Percentiles rank a stretch among this genome's conserved stretches.
These are phyloP conservation scores for Macquaria ambigua DNA, from an alignment of 2,113 vertebrate genomes.

Conservation along the genomic window DNA sequence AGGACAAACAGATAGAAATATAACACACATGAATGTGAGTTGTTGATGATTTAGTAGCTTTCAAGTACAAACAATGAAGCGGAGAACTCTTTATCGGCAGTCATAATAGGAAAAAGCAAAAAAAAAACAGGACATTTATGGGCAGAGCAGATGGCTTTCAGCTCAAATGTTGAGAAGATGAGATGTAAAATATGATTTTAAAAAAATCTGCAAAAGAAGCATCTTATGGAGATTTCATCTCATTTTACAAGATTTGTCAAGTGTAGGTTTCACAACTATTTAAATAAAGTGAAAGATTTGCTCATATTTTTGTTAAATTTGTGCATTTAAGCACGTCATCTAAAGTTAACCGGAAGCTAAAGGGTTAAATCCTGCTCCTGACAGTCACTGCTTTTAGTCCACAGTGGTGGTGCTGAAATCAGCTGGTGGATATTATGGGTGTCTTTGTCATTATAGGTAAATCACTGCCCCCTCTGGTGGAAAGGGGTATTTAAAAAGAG, in stretches of 20 bases:
- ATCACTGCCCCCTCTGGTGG: slow-evolving; percentile 71
- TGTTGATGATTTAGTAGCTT: neutral
- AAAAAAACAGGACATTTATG: neutral
- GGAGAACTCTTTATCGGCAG: fast-evolving
- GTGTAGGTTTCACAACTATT: neutral
- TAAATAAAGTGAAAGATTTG: neutral
- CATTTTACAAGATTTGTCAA: fast-evolving
- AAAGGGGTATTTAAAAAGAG: neutral
- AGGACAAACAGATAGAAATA: slow-evolving; percentile 5
- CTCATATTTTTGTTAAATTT: neutral
- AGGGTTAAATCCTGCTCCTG: slow-evolving; percentile 74
- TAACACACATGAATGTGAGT: neutral
- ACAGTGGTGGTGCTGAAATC: slow-evolving; percentile 72
- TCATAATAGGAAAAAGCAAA: neutral
- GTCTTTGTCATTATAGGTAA: slow-evolving; percentile 20
- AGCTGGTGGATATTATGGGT: neutral
- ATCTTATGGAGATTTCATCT: neutral
- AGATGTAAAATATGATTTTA: neutral
- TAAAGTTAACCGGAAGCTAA: slow-evolving; percentile 57
- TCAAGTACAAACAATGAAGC: neutral
- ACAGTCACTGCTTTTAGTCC: slow-evolving; percentile 54
- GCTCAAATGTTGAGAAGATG: neutral
- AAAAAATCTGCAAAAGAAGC: neutral
- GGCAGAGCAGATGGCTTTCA: neutral
- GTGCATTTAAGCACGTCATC: slow-evolving; percentile 12